Conservation (phyloP, 1,140 invertebrate genomes). For the Palaemon carinicauda region DNA sequence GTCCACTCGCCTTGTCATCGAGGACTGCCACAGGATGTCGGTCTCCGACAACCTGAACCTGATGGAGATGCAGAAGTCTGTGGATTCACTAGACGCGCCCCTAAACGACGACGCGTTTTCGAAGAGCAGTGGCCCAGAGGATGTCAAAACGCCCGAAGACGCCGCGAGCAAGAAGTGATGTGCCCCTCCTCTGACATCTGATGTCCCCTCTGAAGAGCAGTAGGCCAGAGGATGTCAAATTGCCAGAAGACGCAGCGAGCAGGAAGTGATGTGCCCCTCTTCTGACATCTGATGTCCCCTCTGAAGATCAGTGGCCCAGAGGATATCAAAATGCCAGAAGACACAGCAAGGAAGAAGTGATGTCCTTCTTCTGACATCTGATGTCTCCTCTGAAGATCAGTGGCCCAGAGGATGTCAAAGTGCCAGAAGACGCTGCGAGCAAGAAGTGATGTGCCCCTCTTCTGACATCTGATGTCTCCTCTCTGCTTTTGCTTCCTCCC, state of each 20-base stretch:
- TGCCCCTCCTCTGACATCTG: no score
- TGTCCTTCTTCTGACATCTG: no score
- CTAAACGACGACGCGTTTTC: background rate
- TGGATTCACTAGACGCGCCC: conserved; percentile 12
- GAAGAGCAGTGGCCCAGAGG: background rate
- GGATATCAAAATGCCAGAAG: background rate
- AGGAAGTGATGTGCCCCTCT: no score
- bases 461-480: no score
- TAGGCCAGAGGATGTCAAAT: background rate
- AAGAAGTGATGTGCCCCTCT: no score
- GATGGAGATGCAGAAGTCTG: conserved; percentile 7
- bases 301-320: background rate
- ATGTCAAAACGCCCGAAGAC: background rate
- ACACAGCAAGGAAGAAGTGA: no score
- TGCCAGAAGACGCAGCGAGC: no score
- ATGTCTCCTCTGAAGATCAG: background rate
- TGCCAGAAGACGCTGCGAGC: no score
- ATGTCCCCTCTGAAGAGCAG: background rate
- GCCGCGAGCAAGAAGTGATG: no score
- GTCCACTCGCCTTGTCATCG: conserved; percentile 33
- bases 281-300: no score
- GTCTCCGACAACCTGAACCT: conserved; percentile 17
- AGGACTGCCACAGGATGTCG: conserved; percentile 43
- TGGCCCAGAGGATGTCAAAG: background rate
- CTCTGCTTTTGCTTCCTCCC: no score